A percentile compares a stretch with the other conserved stretches of the same genome.
These are phyloP conservation scores for Cyprinodon diabolis DNA, from an alignment of 2,797 vertebrate species.

Conservation along the genomic window DNA sequence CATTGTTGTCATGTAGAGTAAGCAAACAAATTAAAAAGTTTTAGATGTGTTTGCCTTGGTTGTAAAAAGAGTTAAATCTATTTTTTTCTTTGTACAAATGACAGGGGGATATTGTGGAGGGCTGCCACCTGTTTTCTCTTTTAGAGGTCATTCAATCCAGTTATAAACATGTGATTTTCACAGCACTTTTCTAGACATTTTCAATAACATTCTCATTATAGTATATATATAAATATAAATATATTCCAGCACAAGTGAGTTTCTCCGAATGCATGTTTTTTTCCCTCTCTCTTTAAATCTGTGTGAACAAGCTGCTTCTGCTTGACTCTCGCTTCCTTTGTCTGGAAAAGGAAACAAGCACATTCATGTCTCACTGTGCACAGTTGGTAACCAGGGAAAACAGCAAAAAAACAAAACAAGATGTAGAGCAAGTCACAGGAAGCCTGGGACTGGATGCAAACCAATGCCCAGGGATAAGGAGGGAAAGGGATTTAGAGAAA, in stretches of 20 bases:
- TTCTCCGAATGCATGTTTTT: not conserved
- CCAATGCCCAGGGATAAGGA: conserved; percentile 51
- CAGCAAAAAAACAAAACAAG: conserved; percentile 17
- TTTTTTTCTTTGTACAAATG: too few species aligned
- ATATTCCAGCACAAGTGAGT: not conserved
- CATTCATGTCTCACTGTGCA: conserved; percentile 62
- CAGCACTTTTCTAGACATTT: not conserved
- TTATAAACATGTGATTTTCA: conserved; percentile 11
- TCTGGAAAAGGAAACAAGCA: conserved; percentile 56
- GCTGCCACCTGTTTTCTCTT: not conserved
- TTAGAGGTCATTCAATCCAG: not conserved
- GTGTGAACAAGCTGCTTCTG: conserved; percentile 1
- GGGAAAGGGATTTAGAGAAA: conserved; percentile 37
- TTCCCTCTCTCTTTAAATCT: not conserved
- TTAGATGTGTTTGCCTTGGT: too few species aligned
- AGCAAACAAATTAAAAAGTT: too few species aligned
- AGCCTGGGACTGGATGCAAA: conserved; percentile 40
- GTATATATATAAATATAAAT: not conserved
- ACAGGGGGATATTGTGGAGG: not conserved
- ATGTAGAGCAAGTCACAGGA: conserved; percentile 11
- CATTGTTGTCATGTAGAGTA: not conserved
- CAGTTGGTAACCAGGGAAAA: conserved; percentile 61
- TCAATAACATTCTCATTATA: conserved; percentile 1
- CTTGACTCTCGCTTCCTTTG: conserved; percentile 12
- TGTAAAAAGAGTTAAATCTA: too few species aligned